A percentile compares a stretch with the other conserved stretches of the same genome.
Conservation (phyloP, 2,888 invertebrate genomes). For the Drosophila stalkeri region DNA sequence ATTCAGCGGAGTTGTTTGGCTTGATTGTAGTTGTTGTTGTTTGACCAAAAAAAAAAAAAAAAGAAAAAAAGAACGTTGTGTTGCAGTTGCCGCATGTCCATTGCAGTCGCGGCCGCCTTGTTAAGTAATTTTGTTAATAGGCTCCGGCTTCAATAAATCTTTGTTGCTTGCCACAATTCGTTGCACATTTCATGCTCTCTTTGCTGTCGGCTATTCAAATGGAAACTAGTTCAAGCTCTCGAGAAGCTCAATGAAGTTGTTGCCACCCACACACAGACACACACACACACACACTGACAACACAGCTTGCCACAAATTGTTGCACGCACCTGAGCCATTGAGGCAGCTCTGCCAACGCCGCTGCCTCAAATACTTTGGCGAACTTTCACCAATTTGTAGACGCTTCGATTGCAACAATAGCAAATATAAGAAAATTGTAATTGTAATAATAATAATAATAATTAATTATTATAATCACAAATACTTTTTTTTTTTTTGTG, state of each 20-base stretch:
- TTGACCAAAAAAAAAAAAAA: slow-evolving; percentile 55
- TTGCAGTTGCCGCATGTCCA: slow-evolving; percentile 61
- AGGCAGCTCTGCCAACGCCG: slow-evolving; percentile 21
- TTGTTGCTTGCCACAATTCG: slow-evolving; percentile 77
- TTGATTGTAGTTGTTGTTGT: slow-evolving; percentile 20
- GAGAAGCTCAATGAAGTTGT: slow-evolving; percentile 68
- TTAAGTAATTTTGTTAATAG: slow-evolving; percentile 81
- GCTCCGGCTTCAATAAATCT: slow-evolving; percentile 73
- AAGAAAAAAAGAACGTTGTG: slow-evolving; percentile 4
- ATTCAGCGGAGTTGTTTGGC: slow-evolving; percentile 61
- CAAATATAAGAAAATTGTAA: slow-evolving; percentile 11
- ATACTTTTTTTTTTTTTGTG: slow-evolving; percentile 29
- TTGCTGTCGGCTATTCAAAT: slow-evolving; percentile 69
- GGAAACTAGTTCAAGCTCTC: slow-evolving; percentile 71
- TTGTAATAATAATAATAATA: slow-evolving; percentile 27
- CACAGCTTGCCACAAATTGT: slow-evolving; percentile 51
- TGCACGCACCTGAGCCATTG: slow-evolving; percentile 62
- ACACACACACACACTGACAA: slow-evolving; percentile 14
- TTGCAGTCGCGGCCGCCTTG: slow-evolving; percentile 70
- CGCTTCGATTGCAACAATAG: slow-evolving; percentile 60
- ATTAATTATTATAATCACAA: slow-evolving; percentile 21
- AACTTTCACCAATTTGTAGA: slow-evolving; percentile 72
- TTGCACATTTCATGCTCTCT: slow-evolving; percentile 81
- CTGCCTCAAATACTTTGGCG: slow-evolving; percentile 47
- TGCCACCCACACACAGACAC: slow-evolving; percentile 36